Evolutionary conservation across 1,140 invertebrate species (phyloP).

Genomic region (Saxidomus purpurata): DNA sequence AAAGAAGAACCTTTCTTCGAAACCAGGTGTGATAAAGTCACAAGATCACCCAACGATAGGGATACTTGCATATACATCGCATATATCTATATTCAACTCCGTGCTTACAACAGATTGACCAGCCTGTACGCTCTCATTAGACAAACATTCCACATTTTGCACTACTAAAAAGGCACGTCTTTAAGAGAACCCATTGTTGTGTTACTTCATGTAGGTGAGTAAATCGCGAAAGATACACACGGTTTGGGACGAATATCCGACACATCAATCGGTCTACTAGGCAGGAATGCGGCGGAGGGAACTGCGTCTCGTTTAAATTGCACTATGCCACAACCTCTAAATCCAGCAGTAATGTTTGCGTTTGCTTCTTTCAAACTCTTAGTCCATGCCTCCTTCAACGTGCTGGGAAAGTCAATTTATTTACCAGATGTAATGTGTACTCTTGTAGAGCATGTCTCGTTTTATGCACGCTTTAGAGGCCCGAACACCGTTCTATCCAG

Average conservation of each 20-base stretch:
- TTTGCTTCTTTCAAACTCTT: not conserved
- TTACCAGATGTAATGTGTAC: conserved; percentile 50
- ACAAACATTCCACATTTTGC: not conserved
- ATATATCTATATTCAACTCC: not conserved
- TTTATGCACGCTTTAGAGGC: conserved; percentile 65
- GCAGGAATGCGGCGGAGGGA: not conserved
- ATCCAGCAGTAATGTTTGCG: conserved; percentile 55
- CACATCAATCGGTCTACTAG: not conserved
- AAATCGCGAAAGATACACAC: not conserved
- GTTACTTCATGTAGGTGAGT: not conserved
- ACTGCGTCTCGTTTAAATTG: conserved; percentile 43
- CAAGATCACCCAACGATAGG: not conserved
- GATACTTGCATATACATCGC: not conserved
- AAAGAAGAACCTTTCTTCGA: too few relatives aligned
- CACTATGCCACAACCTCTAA: conserved; percentile 47
- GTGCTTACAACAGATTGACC: not conserved
- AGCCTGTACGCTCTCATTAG: not conserved
- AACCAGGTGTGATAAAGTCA: not conserved
- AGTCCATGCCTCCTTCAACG: conserved; percentile 47
- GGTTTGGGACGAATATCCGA: not conserved
- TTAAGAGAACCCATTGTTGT: not conserved
- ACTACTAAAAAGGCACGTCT: not conserved
- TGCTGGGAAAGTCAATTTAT: conserved; percentile 66
- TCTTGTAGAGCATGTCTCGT: conserved; percentile 48
- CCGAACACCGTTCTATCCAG: conserved; percentile 70